Percentiles rank a stretch among this genome's conserved stretches.
Evolutionary conservation across 2,888 invertebrate genomes (phyloP).

Genomic region (Ophonus ardosiacus): DNA sequence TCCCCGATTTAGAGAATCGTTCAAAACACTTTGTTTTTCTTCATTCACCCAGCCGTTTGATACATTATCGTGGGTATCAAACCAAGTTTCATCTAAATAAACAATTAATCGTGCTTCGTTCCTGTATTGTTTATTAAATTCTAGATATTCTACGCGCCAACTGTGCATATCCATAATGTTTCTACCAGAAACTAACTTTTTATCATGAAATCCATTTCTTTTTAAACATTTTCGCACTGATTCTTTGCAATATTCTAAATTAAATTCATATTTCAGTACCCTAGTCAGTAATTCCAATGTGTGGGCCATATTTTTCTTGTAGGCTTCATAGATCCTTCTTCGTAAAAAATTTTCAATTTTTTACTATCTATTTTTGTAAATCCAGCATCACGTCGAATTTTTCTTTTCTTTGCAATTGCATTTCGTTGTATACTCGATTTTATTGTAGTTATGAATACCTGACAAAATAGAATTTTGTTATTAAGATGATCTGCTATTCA

Average conservation of each 20-base stretch:
- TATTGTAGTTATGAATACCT: neutral
- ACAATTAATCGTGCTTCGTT: neutral
- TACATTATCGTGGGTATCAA: neutral
- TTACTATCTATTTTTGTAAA: too few relatives aligned
- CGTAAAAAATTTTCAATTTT: too few relatives aligned
- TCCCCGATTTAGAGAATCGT: too few relatives aligned
- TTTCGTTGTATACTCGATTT: neutral
- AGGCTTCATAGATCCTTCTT: too few relatives aligned
- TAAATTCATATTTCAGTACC: neutral
- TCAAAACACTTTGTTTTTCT: too few relatives aligned
- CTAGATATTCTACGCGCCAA: neutral
- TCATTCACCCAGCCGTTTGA: too few relatives aligned
- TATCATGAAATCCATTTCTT: too few relatives aligned
- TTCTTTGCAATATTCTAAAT: neutral
- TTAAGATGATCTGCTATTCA: too few relatives aligned
- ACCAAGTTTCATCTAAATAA: constrained; percentile 2
- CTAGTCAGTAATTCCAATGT: too few relatives aligned
- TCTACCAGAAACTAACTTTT: too few relatives aligned
- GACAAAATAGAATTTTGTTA: neutral
- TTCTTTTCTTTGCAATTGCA: neutral
- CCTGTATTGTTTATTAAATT: neutral
- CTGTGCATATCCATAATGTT: neutral
- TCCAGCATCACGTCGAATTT: too few relatives aligned
- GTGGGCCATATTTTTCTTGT: too few relatives aligned
- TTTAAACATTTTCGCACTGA: neutral